Conservation (phyloP, 2,888 invertebrate species). For the Labia minor region DNA sequence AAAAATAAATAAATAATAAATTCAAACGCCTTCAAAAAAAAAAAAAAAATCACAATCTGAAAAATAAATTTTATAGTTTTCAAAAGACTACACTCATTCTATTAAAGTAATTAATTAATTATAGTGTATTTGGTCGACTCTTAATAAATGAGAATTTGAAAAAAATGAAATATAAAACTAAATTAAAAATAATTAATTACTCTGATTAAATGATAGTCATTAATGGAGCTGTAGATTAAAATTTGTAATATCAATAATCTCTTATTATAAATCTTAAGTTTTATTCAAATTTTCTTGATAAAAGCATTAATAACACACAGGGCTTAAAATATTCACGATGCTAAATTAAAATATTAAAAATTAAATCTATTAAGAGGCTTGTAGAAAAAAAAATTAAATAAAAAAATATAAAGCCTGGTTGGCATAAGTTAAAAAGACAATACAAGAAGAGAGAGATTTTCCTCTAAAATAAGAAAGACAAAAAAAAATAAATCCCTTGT, state of each 20-base stretch:
- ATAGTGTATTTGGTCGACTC: too few species aligned
- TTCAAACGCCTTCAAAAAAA: background rate
- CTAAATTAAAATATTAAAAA: conserved; percentile 1
- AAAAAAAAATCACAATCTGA: too few species aligned
- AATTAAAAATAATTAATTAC: background rate
- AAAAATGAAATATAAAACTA: too few species aligned
- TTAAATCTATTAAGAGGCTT: background rate
- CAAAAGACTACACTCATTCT: too few species aligned
- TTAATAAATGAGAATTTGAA: too few species aligned
- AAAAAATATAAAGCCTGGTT: background rate
- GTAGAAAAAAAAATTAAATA: background rate
- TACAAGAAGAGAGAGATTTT: background rate
- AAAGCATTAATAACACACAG: background rate
- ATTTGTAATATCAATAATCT: background rate
- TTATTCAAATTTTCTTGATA: background rate
- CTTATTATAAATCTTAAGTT: background rate
- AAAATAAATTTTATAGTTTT: too few species aligned
- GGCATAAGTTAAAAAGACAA: background rate
- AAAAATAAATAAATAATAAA: background rate
- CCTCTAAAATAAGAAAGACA: background rate
- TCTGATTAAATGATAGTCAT: background rate
- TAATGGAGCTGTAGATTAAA: background rate
- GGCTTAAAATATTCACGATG: background rate
- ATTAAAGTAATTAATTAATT: too few species aligned
- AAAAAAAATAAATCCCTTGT: background rate